phyloP scores from a whole-genome alignment of 2,888 invertebrate genomes.

The Crematogaster levior region DNA sequence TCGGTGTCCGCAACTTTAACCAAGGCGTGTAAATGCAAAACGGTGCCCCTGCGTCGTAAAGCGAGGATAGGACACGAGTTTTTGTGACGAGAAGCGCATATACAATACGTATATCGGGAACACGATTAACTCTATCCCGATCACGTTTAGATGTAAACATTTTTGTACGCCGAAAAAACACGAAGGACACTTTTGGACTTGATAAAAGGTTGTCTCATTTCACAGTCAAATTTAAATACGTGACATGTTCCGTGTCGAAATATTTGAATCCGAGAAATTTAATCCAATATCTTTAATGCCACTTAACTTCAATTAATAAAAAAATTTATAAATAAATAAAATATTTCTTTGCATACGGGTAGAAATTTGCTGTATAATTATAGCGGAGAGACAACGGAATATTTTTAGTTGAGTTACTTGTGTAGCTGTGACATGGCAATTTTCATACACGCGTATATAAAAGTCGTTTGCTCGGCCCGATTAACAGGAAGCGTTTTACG shows the following conservation, averaged over 20 bases:
- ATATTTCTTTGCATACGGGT: not conserved
- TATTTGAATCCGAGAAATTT: not conserved
- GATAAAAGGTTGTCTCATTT: not conserved
- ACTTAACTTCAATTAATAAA: no score
- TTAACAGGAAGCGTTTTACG: conserved; percentile 26
- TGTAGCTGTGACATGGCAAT: not conserved
- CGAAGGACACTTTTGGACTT: not conserved
- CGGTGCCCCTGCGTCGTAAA: conserved; percentile 22
- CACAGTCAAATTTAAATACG: not conserved
- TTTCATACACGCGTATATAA: not conserved
- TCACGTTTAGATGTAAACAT: conserved; percentile 10
- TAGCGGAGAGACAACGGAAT: not conserved
- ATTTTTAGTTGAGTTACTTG: conserved; percentile 11
- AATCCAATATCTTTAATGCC: not conserved
- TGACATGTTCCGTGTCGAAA: not conserved
- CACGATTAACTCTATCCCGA: conserved; percentile 18
- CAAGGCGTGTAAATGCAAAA: conserved; percentile 46
- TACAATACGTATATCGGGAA: not conserved
- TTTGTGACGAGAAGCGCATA: conserved; percentile 14
- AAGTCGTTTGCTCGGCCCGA: conserved; percentile 20
- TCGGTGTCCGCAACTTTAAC: not conserved
- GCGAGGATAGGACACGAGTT: conserved; percentile 6
- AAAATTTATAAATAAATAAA: no score
- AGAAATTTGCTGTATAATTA: not conserved
- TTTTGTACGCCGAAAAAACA: not conserved